Base-by-base conservation (phyloP, 2,888 invertebrate species). In the Candidula unifasciata region DNA sequence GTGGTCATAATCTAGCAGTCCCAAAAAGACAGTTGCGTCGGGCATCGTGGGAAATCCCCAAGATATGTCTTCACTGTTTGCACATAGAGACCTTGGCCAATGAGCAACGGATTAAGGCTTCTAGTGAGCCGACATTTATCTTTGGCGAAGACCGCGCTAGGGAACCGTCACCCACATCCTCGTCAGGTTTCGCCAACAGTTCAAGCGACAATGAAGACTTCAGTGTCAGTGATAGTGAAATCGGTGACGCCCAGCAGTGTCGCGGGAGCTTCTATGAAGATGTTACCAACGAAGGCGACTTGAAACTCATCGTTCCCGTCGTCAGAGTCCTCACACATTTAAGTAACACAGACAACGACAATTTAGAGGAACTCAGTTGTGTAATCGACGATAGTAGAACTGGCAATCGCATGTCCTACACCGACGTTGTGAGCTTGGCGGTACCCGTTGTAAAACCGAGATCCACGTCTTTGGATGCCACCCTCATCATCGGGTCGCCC, bases 61-160 rank as follows among this genome's bases (percentile, higher is more conserved):
- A 90, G 71, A 85, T 92, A 35, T 92, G 92, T 85, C 90, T 92
- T 69, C 92, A 92, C 84, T 92, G 92, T 87, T 89, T 92, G 44
- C 91, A 92, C 84, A 82, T 92, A 83, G 92, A 92, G 86, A 86
- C 89, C 0, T 64, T 89, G 57, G 88, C 89, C 24, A 73, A 27
- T 30, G 74, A 77, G 35, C 64, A 37, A 37, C 35, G n/a, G 66
- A 64, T 66, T 81, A 80, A 76, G 33, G 87, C 88, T 27, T 30
- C 78, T 13, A n/a, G 24, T 73, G 64, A 81, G 85, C 64, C 84
- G 86, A 44, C 30, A 35, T 66, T 66, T 2, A n/a, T 33, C 24
- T n/a, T 66, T 21, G 80, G 80, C 8, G 80, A 80, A 8, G 27
- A 27, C 27, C 10, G 3, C 18, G 21, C 3, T 3, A 80, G 85